Conservation (phyloP, 64 coral and sea anemone species). For the Stylophora pistillata region DNA sequence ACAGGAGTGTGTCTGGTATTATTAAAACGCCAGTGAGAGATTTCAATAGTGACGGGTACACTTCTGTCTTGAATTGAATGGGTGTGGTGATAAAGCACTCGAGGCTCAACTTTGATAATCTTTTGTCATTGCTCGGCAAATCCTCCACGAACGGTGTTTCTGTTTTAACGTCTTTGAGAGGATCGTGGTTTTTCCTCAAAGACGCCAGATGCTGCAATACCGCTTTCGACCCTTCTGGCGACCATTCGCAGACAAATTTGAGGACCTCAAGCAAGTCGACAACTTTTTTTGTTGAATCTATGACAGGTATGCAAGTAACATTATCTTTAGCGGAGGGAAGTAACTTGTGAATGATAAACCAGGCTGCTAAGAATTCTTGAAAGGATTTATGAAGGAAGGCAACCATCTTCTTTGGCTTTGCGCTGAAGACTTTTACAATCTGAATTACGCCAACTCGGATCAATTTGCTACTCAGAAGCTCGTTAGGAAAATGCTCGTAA, state of each 20-base stretch:
- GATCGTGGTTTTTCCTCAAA: not conserved
- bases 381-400: constrained; percentile 51
- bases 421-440: constrained; percentile 17
- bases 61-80: not conserved
- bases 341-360: constrained; percentile 14
- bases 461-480: not conserved
- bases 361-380: constrained; percentile 64
- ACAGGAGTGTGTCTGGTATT: not conserved
- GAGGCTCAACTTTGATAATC: not conserved
- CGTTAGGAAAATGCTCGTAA: constrained; percentile 16
- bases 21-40: not conserved
- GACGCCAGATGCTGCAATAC: not conserved
- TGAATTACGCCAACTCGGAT: constrained; percentile 54
- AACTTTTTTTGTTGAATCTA: not conserved
- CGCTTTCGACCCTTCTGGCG: not conserved
- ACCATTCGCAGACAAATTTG: not conserved
- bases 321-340: not conserved
- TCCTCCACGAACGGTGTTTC: not conserved
- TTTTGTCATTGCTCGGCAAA: not conserved
- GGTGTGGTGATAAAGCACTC: not conserved
- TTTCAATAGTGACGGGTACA: not conserved
- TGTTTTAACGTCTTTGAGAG: not conserved
- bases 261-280: not conserved
- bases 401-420: constrained; percentile 44
- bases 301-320: not conserved